Base-by-base conservation (phyloP, 2,797 vertebrate species). In the Fratercula arctica region DNA sequence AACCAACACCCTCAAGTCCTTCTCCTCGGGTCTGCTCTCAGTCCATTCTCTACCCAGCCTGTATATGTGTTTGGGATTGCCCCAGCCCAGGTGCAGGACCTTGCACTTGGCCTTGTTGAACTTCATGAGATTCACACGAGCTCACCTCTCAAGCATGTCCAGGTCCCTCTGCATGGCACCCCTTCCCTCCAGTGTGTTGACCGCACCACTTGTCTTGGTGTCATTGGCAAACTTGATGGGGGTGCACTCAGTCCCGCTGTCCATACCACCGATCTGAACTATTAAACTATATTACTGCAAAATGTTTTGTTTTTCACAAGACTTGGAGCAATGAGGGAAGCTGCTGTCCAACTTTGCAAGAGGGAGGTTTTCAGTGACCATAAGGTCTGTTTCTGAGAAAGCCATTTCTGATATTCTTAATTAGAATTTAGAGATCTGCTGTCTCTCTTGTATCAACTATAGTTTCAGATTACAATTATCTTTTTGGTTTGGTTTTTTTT, bases 351-450 rank as follows among this genome's bases (percentile, higher is more conserved):
- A 45, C 89, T 87, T 89, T 82, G 8, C 6, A 74, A 51, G 51
- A 79, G 2, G 11, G 13, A 43, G 13, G 9, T 0, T 83, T 91
- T 85, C 33, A 46, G 2, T 51, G 1, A 1, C 12, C 5, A 24
- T 18, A 43, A 29, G 2, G 1, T 77, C 13, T 85, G 16, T 37
- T 73, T 88, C 46, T 69, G 12, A 85, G 59, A 59, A 85, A 76
- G 6, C 1, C 4, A 29, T 64, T 41, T 53, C 41, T 66, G 50
- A 56, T 60, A 54, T 53, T 88, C 24, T 75, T 17, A 35, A 75
- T 72, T 37, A 80, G 16, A 63, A 72, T 41, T 41, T 64, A 69
- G 26, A 56, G 6, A 43, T 51, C 10, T 82, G 12, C 3, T 50
- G 2, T 72, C 26, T 78, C 60, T 72, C 13, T 64, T 59, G 14